Evolutionary conservation across 92 coral and sea anemone species (phyloP).

Genomic region (Micromussa lordhowensis): DNA sequence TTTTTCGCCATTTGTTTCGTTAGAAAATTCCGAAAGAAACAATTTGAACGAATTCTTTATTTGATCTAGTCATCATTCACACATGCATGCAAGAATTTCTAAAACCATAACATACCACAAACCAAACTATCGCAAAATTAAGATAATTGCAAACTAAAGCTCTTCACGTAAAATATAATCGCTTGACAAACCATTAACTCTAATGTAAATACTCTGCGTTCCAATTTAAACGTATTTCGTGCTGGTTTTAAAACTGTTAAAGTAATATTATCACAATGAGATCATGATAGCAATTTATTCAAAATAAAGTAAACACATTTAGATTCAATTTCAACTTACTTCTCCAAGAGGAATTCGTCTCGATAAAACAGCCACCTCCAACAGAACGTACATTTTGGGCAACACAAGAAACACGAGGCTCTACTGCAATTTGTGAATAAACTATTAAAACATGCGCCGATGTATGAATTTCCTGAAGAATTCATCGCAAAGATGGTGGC

Average conservation of each 20-base stretch:
- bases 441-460: neutral
- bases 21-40: neutral
- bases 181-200: too few species aligned
- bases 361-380: conserved; percentile 47
- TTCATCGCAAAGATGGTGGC: neutral
- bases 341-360: conserved; percentile 57
- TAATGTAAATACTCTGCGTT: neutral
- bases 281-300: conserved; percentile 1
- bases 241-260: neutral
- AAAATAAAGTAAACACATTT: neutral
- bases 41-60: neutral
- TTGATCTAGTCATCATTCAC: neutral
- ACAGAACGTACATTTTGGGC: conserved; percentile 18
- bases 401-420: conserved; percentile 11
- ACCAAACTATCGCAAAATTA: neutral
- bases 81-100: neutral
- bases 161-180: too few species aligned
- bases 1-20: neutral
- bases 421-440: conserved; percentile 6
- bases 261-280: neutral
- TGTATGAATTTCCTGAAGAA: neutral
- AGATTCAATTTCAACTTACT: conserved; percentile 31
- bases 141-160: neutral
- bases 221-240: neutral
- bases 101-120: neutral